Evolutionary conservation across 2,113 vertebrate genomes (phyloP), one percentile per base, ranked within the genome.

Genomic region (Plecturocebus donacophilus): DNA sequence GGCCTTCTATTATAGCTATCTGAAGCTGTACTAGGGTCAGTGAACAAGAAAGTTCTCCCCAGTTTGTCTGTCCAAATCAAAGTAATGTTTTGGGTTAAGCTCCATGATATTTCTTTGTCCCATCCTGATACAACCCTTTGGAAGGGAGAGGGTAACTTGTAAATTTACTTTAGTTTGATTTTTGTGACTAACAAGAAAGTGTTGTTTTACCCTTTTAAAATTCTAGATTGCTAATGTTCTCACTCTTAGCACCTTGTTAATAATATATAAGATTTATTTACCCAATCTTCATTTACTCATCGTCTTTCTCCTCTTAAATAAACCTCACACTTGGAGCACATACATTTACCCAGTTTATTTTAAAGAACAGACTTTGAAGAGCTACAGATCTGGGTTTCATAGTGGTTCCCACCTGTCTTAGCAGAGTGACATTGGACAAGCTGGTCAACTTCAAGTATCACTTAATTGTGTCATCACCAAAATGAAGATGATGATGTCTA

Each of bases 331-430:
- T 40, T 77, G 23, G 30, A 75, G 49, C n/a, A 64, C 14, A 85
- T 47, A 47, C 10, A 76, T 12, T 38, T 61, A 42, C 25, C 75
- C n/a, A 85, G 73, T 87, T 38, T 80, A 85, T 89, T 32, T 30
- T 38, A 58, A n/a, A 38, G 11, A 20, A 83, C 47, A 87, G 83
- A 75, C 19, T 49, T 81, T 75, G 30, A 54, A 91, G 61, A 89
- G 71, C 38, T 90, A 61, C 9, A 91, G 23, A 56, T 76, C 68
- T 95, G 35, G 8, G 68, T 93, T 96, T 89, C 56, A 91, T 94
- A 70, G 35, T 56, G 6, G 11, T 19, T 96, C 27, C n/a, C 20
- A 9, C 9, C 0, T 81, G 11, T 45, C 6, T 38, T 76, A 83
- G 52, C 13, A 83, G 61, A 79, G 21, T 19, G 25, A 90, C n/a